A percentile compares a stretch with the other conserved stretches of the same genome.
phyloP scores from a whole-genome alignment of 2,797 vertebrate genomes.

The Lophura swinhoii region DNA sequence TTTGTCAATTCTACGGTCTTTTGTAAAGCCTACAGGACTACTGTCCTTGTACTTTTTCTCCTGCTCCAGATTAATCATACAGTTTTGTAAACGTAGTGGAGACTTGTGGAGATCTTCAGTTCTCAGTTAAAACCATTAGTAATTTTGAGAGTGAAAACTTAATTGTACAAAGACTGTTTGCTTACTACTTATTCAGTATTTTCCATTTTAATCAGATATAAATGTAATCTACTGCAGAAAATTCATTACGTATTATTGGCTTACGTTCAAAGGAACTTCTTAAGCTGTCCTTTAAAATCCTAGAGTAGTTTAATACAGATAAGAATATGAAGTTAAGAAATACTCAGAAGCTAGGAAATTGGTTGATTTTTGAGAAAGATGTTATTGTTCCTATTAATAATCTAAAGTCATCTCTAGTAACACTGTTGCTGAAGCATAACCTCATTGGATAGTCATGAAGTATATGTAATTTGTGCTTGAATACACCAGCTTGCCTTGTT shows the following conservation, averaged over 20 bases:
- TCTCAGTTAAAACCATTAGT: conserved; percentile 3
- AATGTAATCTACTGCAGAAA: not conserved
- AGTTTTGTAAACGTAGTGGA: not conserved
- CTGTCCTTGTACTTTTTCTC: not conserved
- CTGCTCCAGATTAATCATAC: not conserved
- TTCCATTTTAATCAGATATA: conserved; percentile 5
- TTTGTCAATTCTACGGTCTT: not conserved
- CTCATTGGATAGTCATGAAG: not conserved
- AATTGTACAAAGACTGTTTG: not conserved
- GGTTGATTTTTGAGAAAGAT: not conserved
- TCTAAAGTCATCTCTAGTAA: not conserved
- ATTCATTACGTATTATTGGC: not conserved
- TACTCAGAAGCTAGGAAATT: not conserved
- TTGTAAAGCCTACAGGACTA: not conserved
- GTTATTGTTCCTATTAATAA: not conserved
- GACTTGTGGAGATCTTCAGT: not conserved
- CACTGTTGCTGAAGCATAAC: not conserved
- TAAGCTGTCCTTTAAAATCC: not conserved
- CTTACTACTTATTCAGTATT: not conserved
- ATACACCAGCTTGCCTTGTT: not conserved
- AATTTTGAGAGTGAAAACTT: not conserved
- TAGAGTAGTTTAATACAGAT: not conserved
- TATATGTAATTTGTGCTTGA: not conserved
- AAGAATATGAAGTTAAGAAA: not conserved
- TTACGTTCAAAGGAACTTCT: not conserved